These are phyloP conservation scores for Lasius fuliginosus DNA, from an alignment of 2,888 invertebrate species.

Conservation along the genomic window DNA sequence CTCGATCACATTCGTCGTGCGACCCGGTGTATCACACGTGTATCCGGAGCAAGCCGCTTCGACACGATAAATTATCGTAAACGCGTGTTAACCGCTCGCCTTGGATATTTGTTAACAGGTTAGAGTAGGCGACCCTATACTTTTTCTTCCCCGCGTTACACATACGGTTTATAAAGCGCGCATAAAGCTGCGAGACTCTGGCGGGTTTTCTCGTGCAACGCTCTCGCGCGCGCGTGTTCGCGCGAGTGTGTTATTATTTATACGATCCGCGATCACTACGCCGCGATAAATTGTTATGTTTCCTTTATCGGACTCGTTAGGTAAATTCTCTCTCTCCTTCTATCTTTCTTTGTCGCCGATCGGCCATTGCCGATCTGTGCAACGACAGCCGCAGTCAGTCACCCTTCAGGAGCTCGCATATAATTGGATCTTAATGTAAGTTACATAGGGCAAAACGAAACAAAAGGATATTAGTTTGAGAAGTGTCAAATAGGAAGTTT, in stretches of 20 bases:
- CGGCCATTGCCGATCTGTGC: slow-evolving; percentile 4
- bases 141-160: slow-evolving; percentile 62
- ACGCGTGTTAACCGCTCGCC: slow-evolving; percentile 81
- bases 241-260: slow-evolving; percentile 51
- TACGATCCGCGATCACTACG: slow-evolving; percentile 38
- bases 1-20: slow-evolving; percentile 59
- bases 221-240: slow-evolving; percentile 17
- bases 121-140: slow-evolving; percentile 79
- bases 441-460: neutral
- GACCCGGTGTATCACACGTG: slow-evolving; percentile 41
- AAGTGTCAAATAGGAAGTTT: slow-evolving; percentile 3
- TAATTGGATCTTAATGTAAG: slow-evolving; percentile 38
- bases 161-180: slow-evolving; percentile 65
- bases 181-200: slow-evolving; percentile 64
- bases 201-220: slow-evolving; percentile 25
- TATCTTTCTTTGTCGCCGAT: neutral
- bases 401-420: neutral
- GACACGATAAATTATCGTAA: slow-evolving; percentile 83
- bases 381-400: slow-evolving; percentile 3
- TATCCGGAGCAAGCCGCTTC: slow-evolving; percentile 65
- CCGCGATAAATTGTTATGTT: slow-evolving; percentile 52
- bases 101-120: slow-evolving; percentile 83
- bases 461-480: slow-evolving; percentile 2
- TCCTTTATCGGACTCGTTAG: slow-evolving; percentile 54
- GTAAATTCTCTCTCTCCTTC: slow-evolving; percentile 25